Percentiles rank a stretch among this genome's conserved stretches.
phyloP scores from a whole-genome alignment of 2,888 invertebrate species.

The Dicyrtomina minuta region DNA sequence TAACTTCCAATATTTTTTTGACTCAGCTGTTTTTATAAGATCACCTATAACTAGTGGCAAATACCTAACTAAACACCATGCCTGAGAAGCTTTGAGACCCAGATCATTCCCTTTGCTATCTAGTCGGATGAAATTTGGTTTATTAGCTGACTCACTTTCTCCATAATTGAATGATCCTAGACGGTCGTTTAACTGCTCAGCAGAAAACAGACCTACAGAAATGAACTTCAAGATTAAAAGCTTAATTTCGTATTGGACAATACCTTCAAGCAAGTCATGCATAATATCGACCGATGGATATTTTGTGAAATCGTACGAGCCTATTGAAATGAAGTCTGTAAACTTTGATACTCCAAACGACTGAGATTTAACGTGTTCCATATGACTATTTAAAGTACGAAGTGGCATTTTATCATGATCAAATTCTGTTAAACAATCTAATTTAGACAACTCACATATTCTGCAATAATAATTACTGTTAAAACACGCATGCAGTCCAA shows the following conservation, averaged over 20 bases:
- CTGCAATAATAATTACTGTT: conserved; percentile 4
- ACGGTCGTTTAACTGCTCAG: neutral
- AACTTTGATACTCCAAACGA: neutral
- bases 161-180: neutral
- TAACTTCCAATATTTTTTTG: conserved; percentile 1
- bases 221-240: conserved; percentile 3
- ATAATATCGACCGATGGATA: conserved; percentile 12
- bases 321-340: neutral
- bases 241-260: conserved; percentile 7
- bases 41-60: conserved; percentile 1
- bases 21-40: neutral
- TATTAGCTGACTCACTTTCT: neutral
- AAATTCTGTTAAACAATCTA: neutral
- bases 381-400: no score
- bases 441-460: neutral
- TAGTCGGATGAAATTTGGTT: neutral
- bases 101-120: neutral
- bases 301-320: neutral
- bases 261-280: conserved; percentile 13
- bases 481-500: conserved; percentile 2
- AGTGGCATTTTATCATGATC: conserved; percentile 5
- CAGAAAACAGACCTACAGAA: neutral
- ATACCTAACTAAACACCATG: neutral
- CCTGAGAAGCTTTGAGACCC: neutral
- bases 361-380: neutral